A percentile compares a stretch with the other conserved stretches of the same genome.
These are phyloP conservation scores for Zoanthus solanderi DNA, from an alignment of 92 coral and sea anemone genomes.

Conservation along the genomic window DNA sequence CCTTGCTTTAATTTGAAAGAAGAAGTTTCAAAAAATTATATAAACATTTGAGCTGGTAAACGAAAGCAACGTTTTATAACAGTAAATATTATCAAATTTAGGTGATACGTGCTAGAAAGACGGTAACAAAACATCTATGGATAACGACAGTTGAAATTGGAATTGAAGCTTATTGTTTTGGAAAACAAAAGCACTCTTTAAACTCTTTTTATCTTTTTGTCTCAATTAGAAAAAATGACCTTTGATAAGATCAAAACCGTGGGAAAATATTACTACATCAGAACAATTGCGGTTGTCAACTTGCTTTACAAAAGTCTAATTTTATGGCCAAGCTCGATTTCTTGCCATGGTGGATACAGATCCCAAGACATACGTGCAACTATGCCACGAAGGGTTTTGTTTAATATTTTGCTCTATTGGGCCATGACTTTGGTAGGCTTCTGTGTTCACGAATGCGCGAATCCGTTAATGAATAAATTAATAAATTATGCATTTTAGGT, in stretches of 20 bases:
- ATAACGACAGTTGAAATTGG: neutral
- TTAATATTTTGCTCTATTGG: neutral
- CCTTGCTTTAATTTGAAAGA: too few relatives aligned
- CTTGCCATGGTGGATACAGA: neutral
- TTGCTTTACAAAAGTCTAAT: neutral
- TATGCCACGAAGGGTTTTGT: neutral
- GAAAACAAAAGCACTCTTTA: constrained; percentile 1
- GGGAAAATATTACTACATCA: neutral
- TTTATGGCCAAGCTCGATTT: neutral
- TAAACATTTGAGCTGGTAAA: neutral
- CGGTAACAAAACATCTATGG: neutral
- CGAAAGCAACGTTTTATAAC: neutral
- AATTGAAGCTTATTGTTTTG: neutral
- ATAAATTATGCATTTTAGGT: neutral
- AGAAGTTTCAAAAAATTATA: too few relatives aligned
- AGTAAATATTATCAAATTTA: neutral
- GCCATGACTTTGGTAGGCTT: neutral
- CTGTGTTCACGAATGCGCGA: neutral
- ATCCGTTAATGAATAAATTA: neutral
- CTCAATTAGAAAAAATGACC: neutral
- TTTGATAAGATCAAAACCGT: neutral
- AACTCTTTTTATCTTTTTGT: neutral
- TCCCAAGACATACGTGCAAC: neutral
- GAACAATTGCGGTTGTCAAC: neutral
- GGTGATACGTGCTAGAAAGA: neutral